A percentile compares a stretch with the other conserved stretches of the same genome.
These are phyloP conservation scores for Melanotaenia parkinsoni DNA, from an alignment of 2,797 vertebrate genomes.

Conservation along the genomic window DNA sequence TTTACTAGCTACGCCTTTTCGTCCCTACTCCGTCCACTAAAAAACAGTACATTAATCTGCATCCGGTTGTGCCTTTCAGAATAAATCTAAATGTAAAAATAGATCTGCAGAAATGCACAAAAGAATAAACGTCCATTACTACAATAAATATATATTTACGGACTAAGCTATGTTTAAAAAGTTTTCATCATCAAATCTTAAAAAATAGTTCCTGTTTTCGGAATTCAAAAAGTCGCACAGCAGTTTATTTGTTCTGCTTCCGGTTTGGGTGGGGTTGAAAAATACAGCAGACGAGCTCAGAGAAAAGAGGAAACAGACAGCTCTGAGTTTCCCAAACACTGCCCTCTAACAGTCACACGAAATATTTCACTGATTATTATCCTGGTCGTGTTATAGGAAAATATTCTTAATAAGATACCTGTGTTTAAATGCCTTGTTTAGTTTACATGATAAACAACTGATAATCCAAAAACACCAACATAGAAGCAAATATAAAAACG, in stretches of 20 bases:
- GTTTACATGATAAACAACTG: too few species aligned
- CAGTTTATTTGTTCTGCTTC: constrained; percentile 19
- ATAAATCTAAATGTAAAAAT: constrained; percentile 4
- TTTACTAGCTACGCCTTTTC: constrained; percentile 71
- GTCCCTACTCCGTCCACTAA: background rate
- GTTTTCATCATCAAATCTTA: background rate
- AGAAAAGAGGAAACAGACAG: constrained; percentile 27
- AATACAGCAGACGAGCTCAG: constrained; percentile 24
- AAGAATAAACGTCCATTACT: background rate
- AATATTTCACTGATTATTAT: too few species aligned
- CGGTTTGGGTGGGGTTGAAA: constrained; percentile 70
- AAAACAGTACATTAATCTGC: rapidly evolving
- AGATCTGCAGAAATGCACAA: background rate
- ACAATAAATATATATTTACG: too few species aligned
- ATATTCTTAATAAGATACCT: too few species aligned
- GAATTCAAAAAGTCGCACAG: background rate
- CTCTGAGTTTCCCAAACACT: background rate
- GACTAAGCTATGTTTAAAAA: too few species aligned
- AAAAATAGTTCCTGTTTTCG: background rate
- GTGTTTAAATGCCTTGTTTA: too few species aligned
- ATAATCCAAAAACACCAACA: too few species aligned
- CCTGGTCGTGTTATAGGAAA: too few species aligned
- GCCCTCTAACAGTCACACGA: constrained; percentile 19
- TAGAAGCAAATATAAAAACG: too few species aligned
- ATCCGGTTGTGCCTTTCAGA: constrained; percentile 60